Conservation (phyloP, 2,888 invertebrate genomes). For the Belgica antarctica region DNA sequence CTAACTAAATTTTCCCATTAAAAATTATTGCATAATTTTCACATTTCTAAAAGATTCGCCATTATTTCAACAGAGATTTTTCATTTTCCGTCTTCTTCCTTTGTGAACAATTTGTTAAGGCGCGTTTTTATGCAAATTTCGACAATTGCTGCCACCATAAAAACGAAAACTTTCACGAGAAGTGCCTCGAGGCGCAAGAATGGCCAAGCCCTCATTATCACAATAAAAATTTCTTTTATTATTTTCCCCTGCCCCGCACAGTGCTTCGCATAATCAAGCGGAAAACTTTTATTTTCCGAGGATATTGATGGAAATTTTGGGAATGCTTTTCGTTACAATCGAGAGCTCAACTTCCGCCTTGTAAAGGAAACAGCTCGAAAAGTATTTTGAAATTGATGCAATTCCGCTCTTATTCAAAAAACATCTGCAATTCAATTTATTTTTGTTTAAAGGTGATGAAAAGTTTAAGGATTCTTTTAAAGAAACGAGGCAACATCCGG, state of each 20-base stretch:
- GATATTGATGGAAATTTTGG: neutral
- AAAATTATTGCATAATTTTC: slow-evolving; percentile 29
- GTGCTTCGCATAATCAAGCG: slow-evolving; percentile 1
- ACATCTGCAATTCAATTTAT: slow-evolving; percentile 20
- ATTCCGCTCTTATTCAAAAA: neutral
- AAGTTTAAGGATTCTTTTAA: neutral
- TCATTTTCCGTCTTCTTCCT: no score
- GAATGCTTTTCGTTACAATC: neutral
- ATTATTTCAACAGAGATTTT: slow-evolving; percentile 27
- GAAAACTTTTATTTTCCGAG: neutral
- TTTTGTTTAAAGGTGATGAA: neutral
- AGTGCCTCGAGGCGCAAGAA: slow-evolving; percentile 9
- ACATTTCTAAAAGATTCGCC: slow-evolving; percentile 4
- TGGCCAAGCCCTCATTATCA: slow-evolving; percentile 22
- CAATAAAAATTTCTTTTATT: slow-evolving; percentile 7
- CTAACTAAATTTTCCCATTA: slow-evolving; percentile 6
- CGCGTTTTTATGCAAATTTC: slow-evolving; percentile 16
- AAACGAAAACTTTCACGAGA: neutral
- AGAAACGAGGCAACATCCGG: no score
- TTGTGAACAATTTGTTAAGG: slow-evolving; percentile 7
- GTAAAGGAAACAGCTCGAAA: neutral
- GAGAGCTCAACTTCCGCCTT: slow-evolving; percentile 8
- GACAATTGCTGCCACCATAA: slow-evolving; percentile 11
- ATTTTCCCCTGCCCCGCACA: neutral
- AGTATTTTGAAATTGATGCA: neutral